A percentile compares a stretch with the other conserved stretches of the same genome.
Evolutionary conservation across 2,113 vertebrate genomes (phyloP).

Genomic region (Crypturellus undulatus): DNA sequence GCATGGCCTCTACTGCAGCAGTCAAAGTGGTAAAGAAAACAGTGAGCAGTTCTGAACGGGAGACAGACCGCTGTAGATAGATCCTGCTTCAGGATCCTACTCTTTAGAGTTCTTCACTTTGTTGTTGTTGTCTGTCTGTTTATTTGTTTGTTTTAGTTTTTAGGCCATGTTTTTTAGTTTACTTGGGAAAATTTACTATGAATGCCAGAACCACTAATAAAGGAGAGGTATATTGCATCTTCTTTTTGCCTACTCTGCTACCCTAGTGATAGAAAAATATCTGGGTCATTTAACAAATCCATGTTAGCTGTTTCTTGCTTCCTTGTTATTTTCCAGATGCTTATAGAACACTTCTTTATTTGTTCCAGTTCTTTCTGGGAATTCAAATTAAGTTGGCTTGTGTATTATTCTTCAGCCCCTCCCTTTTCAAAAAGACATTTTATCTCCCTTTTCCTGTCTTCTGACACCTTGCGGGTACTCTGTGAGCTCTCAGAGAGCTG

Average conservation of each 20-base stretch:
- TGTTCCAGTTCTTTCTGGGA: neutral
- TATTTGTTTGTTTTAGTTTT: neutral
- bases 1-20: too few species aligned
- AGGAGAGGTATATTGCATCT: neutral
- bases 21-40: too few species aligned
- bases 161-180: neutral
- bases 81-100: too few species aligned
- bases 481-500: neutral
- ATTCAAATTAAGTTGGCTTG: neutral
- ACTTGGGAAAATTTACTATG: accelerated
- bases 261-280: neutral
- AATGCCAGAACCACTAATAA: neutral
- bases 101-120: neutral
- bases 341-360: neutral
- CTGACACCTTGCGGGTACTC: neutral
- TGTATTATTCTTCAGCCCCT: neutral
- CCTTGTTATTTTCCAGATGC: neutral
- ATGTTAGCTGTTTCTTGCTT: neutral
- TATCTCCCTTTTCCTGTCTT: neutral
- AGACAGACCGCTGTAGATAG: too few species aligned
- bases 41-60: too few species aligned
- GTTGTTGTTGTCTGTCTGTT: neutral
- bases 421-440: neutral
- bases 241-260: neutral
- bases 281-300: neutral